phyloP scores from a whole-genome alignment of 2,888 invertebrate species.

The Lysandra coridon region DNA sequence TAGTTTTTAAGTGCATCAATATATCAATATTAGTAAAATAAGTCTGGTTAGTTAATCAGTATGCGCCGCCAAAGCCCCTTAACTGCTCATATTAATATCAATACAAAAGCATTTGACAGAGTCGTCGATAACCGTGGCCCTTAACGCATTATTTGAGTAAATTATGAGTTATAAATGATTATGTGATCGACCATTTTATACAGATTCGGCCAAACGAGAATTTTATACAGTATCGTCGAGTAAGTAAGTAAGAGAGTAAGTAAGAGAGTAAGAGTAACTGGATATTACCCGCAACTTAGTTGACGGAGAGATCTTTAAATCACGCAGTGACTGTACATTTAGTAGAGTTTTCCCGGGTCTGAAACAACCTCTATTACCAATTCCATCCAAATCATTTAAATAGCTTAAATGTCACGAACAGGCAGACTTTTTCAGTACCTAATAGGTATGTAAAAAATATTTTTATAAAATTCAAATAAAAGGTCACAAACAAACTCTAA shows the following conservation, averaged over 20 bases:
- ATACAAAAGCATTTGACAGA: constrained; percentile 21
- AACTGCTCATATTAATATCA: constrained; percentile 13
- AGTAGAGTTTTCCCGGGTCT: too few species aligned
- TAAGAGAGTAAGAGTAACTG: not conserved
- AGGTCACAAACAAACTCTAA: too few species aligned
- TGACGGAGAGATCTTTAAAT: too few species aligned
- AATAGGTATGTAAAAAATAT: too few species aligned
- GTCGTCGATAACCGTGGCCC: not conserved
- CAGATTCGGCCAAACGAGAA: not conserved
- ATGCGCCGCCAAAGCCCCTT: not conserved
- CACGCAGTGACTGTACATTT: too few species aligned
- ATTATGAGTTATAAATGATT: constrained; percentile 17
- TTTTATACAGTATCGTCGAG: not conserved
- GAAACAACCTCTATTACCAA: too few species aligned
- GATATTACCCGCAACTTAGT: too few species aligned
- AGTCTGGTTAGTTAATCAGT: not conserved
- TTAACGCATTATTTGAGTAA: constrained; percentile 8
- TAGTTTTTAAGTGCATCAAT: not conserved
- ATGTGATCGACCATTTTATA: not conserved
- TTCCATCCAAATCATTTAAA: too few species aligned
- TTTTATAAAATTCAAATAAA: too few species aligned
- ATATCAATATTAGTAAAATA: not conserved
- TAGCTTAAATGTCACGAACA: too few species aligned
- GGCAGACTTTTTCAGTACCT: too few species aligned
- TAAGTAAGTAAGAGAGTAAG: too few species aligned